Evolutionary conservation across 2,797 vertebrate genomes (phyloP).

Genomic region (Aphelocoma californica): DNA sequence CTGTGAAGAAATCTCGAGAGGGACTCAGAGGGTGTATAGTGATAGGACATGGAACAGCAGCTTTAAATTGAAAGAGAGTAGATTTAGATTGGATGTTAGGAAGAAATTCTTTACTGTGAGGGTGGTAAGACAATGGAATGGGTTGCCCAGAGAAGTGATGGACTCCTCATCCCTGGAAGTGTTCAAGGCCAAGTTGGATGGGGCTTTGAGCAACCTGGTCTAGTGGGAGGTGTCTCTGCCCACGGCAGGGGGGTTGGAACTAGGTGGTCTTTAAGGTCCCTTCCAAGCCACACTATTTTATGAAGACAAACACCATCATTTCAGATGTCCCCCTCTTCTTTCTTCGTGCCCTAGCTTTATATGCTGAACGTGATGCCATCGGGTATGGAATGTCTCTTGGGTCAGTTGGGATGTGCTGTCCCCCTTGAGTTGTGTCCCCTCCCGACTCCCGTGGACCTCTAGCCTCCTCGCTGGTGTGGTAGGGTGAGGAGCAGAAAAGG

Average conservation of each 20-base stretch:
- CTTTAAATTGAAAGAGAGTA: not conserved
- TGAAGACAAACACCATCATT: not conserved
- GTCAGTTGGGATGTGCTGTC: not conserved
- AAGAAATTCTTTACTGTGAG: too few relatives aligned
- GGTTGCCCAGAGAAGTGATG: not conserved
- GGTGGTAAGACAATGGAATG: not conserved
- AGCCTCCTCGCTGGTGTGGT: not conserved
- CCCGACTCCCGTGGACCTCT: too few relatives aligned
- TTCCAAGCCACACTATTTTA: not conserved
- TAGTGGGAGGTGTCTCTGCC: not conserved
- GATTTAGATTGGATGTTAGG: not conserved
- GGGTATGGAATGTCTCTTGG: not conserved
- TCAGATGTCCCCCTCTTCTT: not conserved
- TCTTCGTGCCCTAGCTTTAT: not conserved
- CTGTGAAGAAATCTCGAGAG: not conserved
- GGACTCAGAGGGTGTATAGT: not conserved
- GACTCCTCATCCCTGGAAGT: not conserved
- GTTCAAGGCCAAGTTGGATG: not conserved
- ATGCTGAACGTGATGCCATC: fast-evolving
- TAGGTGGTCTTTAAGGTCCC: not conserved
- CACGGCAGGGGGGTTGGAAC: not conserved
- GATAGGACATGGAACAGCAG: not conserved
- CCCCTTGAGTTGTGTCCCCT: not conserved
- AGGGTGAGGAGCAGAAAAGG: not conserved
- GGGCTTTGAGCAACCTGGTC: not conserved